phyloP scores from a whole-genome alignment of 2,888 invertebrate genomes.

The Bursaphelenchus okinawaensis region DNA sequence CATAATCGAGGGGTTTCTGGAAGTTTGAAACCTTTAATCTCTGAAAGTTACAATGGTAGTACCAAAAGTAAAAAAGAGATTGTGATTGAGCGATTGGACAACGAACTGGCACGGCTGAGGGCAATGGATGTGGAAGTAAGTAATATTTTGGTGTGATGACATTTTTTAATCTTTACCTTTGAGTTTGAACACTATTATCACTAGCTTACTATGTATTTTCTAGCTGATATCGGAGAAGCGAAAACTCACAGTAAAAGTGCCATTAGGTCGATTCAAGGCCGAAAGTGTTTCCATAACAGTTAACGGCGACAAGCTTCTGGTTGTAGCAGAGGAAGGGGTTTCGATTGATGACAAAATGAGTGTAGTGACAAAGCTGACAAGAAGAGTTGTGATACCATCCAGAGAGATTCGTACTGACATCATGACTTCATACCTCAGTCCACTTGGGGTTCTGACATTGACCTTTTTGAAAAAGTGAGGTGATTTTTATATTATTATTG shows the following conservation, averaged over 20 bases:
- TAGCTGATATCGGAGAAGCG: slow-evolving; percentile 1
- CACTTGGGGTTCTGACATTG: background rate
- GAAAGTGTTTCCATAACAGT: slow-evolving; percentile 17
- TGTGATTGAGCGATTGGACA: background rate
- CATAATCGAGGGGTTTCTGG: background rate
- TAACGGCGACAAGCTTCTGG: slow-evolving; percentile 10
- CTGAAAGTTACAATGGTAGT: no score
- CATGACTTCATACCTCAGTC: background rate
- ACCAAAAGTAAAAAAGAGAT: no score
- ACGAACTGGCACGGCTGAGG: background rate
- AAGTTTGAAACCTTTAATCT: background rate
- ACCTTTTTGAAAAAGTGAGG: background rate
- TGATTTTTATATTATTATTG: background rate
- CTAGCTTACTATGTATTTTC: no score
- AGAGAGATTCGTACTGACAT: background rate
- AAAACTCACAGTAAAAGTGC: slow-evolving; percentile 11
- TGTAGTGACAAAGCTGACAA: background rate
- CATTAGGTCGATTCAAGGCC: slow-evolving; percentile 18
- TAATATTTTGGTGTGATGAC: background rate
- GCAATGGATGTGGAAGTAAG: background rate
- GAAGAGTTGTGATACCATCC: background rate
- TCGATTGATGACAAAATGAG: slow-evolving; percentile 16
- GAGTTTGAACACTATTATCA: background rate
- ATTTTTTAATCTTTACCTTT: no score
- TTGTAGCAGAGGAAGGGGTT: slow-evolving; percentile 17